Evolutionary conservation across 2,113 vertebrate species (phyloP).

Genomic region (Nyctibius bracteatus): DNA sequence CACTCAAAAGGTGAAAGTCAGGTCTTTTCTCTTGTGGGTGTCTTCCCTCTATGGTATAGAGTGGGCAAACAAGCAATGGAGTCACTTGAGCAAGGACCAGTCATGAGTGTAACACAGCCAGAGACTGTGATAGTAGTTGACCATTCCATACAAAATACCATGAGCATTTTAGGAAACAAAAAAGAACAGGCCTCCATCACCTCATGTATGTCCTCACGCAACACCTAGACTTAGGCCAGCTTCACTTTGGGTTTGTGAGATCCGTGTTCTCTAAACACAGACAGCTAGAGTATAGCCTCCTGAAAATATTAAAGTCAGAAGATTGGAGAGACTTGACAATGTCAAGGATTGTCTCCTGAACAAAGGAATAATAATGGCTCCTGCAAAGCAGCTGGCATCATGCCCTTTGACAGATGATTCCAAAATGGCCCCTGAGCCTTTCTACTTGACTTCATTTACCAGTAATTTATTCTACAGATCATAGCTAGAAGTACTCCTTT

Average conservation of each 20-base stretch:
- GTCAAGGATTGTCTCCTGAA: neutral
- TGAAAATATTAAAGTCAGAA: neutral
- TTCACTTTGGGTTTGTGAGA: neutral
- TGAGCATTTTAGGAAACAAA: neutral
- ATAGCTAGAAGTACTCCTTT: neutral
- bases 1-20: rapidly evolving
- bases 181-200: neutral
- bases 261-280: neutral
- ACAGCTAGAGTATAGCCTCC: neutral
- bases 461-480: neutral
- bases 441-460: neutral
- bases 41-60: rapidly evolving
- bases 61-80: neutral
- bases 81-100: neutral
- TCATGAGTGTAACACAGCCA: neutral
- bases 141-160: neutral
- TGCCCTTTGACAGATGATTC: neutral
- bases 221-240: neutral
- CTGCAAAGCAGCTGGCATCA: neutral
- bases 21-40: neutral
- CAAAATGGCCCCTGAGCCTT: neutral
- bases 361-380: neutral
- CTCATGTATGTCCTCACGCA: neutral
- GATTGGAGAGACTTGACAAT: neutral
- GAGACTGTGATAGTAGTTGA: neutral